These are phyloP conservation scores for Lordiphosa collinella DNA, from an alignment of 1,140 invertebrate species.

Conservation along the genomic window DNA sequence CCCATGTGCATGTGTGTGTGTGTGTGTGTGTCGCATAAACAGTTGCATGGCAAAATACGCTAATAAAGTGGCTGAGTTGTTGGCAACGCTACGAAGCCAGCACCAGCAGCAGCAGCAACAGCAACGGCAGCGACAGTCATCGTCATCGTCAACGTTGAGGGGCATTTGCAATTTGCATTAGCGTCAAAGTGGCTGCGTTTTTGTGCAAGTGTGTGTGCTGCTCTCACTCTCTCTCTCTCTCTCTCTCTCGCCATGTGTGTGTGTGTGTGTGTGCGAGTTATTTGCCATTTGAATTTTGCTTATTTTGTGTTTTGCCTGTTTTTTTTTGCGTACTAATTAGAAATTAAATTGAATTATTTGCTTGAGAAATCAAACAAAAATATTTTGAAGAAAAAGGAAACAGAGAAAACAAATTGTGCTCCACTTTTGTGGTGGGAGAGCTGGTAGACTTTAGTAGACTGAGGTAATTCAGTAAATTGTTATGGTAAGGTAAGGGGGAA, in stretches of 20 bases:
- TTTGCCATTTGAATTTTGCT: constrained; percentile 21
- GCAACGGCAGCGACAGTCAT: no score
- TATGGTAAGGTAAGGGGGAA: no score
- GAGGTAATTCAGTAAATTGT: no score
- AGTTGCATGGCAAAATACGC: constrained; percentile 76
- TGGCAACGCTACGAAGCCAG: constrained; percentile 23
- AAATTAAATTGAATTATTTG: constrained; percentile 77
- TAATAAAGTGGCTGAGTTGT: constrained; percentile 73
- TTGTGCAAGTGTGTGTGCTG: constrained; percentile 34
- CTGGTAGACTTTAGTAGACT: no score
- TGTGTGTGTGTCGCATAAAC: no score
- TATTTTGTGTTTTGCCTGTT: constrained; percentile 38
- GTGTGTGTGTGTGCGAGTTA: no score
- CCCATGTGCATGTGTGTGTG: constrained; percentile 33
- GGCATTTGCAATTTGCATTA: constrained; percentile 71
- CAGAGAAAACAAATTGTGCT: constrained; percentile 16
- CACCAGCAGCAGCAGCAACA: constrained; percentile 17
- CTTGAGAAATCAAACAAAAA: constrained; percentile 68
- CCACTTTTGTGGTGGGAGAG: no score
- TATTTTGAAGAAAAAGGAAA: no score
- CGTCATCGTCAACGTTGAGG: constrained; percentile 13
- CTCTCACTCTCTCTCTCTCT: neutral
- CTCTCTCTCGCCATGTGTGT: no score
- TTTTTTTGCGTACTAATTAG: constrained; percentile 72
- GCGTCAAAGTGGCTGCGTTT: constrained; percentile 72